Base-by-base conservation (phyloP, 2,888 invertebrate genomes). In the Drosophila mulleri region DNA sequence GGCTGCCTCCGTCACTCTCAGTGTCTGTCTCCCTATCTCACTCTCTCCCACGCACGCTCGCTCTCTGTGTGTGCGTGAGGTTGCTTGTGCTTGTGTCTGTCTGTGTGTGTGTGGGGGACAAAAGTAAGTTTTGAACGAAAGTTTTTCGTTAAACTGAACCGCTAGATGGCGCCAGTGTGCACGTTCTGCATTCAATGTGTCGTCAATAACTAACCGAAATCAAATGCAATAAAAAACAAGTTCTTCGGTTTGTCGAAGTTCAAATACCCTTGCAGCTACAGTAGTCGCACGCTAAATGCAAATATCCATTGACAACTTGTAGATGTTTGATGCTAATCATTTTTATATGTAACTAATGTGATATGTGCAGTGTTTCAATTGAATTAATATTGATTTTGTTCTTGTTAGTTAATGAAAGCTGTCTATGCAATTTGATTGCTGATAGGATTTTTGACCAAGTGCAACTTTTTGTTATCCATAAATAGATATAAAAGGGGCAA, bases 121-220 rank as follows among this genome's bases (percentile, higher is more conserved):
- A 66, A 77, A 72, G 61, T 81, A 78, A 84, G 88, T 75, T 64
- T 47, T 54, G 58, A 69, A 61, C 57, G 57, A 75, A 60, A 53
- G 47, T 63, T 63, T 52, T 23, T 48, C 37, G 57, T 18, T 35
- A 58, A 65, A 47, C 18, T 72, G 66, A 44, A 52, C 75, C 83
- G 87, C 67, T 53, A 64, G 65, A 80, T 56, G 81, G 81, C 81
- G 87, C 87, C 63, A 72, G 37, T 23, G 80, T 72, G 80, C 45
- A 63, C 74, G 79, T 65, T 68, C 69, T 54, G 26, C n/a, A 23
- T 32, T 68, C 53, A 67, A 18, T 57, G 41, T 52, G 18, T 71
- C 59, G 56, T n/a, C 41, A 23, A 35, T 39, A 42, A 67, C 26
- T 50, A 50, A 29, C 23, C 32, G 7, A 11, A 29, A 65, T n/a